Conservation (phyloP, 2,888 invertebrate species). For the Pomacea canaliculata region DNA sequence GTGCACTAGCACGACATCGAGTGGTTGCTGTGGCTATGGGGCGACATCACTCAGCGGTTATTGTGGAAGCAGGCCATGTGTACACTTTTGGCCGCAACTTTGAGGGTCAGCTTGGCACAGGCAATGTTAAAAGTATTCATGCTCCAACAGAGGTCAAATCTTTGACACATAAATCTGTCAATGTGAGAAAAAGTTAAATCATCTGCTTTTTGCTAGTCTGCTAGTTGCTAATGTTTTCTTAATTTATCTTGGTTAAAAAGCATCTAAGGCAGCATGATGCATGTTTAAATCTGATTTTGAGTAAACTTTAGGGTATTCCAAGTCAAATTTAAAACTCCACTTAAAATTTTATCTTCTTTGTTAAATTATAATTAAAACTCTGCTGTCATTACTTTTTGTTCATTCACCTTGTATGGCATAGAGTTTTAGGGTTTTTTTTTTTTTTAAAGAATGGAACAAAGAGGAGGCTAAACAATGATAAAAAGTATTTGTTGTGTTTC, state of each 20-base stretch:
- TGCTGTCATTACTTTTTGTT: too few relatives aligned
- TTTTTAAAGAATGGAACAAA: too few relatives aligned
- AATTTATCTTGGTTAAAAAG: neutral
- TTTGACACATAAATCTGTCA: slow-evolving; percentile 68
- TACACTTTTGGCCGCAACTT: slow-evolving; percentile 78
- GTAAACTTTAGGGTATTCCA: too few relatives aligned
- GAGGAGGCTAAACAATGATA: too few relatives aligned
- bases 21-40: slow-evolving; percentile 77
- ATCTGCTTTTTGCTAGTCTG: neutral
- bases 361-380: too few relatives aligned
- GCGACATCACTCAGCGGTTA: slow-evolving; percentile 75
- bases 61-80: slow-evolving; percentile 77
- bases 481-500: too few relatives aligned
- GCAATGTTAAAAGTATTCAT: slow-evolving; percentile 67
- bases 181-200: slow-evolving; percentile 55
- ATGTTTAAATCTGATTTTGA: neutral
- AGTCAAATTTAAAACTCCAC: too few relatives aligned
- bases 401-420: too few relatives aligned
- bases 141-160: slow-evolving; percentile 71
- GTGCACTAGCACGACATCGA: slow-evolving; percentile 72
- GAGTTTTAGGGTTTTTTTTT: too few relatives aligned
- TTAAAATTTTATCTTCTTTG: too few relatives aligned
- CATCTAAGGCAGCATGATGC: neutral
- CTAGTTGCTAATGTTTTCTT: too few relatives aligned
- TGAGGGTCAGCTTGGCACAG: slow-evolving; percentile 77